phyloP scores from a whole-genome alignment of 1,140 invertebrate genomes.

The Amyelois transitella region DNA sequence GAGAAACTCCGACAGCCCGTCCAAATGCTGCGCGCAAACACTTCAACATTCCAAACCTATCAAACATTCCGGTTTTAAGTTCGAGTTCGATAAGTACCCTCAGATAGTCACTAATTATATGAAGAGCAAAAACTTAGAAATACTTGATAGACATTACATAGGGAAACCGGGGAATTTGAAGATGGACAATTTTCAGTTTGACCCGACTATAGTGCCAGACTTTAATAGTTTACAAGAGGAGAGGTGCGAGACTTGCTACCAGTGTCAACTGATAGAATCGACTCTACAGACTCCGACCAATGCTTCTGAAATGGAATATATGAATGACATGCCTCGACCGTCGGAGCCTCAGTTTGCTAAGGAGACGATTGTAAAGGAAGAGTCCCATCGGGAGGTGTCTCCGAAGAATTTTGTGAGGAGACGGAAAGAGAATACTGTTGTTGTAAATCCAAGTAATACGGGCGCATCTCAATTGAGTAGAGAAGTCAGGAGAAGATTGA shows the following conservation, averaged over 20 bases:
- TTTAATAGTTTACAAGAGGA: constrained; percentile 49
- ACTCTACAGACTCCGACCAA: constrained; percentile 79
- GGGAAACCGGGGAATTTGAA: constrained; percentile 76
- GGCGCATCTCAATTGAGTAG: constrained; percentile 9
- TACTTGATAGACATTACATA: constrained; percentile 77
- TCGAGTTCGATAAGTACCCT: constrained; percentile 81
- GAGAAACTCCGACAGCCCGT: constrained; percentile 36
- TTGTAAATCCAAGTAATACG: constrained; percentile 48
- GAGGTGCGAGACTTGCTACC: constrained; percentile 66
- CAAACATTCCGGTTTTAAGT: constrained; percentile 81
- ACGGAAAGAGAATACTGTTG: constrained; percentile 58
- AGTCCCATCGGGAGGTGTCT: constrained; percentile 31
- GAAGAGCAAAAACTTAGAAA: constrained; percentile 81
- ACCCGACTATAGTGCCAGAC: constrained; percentile 58
- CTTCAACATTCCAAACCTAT: constrained; percentile 76
- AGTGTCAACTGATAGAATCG: constrained; percentile 70
- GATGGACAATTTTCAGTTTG: constrained; percentile 69
- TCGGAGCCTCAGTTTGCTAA: constrained; percentile 61
- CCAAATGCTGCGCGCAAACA: constrained; percentile 63
- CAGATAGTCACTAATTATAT: constrained; percentile 82
- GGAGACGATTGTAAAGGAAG: constrained; percentile 45
- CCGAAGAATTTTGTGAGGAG: constrained; percentile 61
- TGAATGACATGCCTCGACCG: constrained; percentile 75
- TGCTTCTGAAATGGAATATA: constrained; percentile 80
- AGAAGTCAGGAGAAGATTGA: constrained; percentile 6